A percentile compares a stretch with the other conserved stretches of the same genome.
Evolutionary conservation across 2,113 vertebrate genomes (phyloP).

Genomic region (Clarias gariepinus): DNA sequence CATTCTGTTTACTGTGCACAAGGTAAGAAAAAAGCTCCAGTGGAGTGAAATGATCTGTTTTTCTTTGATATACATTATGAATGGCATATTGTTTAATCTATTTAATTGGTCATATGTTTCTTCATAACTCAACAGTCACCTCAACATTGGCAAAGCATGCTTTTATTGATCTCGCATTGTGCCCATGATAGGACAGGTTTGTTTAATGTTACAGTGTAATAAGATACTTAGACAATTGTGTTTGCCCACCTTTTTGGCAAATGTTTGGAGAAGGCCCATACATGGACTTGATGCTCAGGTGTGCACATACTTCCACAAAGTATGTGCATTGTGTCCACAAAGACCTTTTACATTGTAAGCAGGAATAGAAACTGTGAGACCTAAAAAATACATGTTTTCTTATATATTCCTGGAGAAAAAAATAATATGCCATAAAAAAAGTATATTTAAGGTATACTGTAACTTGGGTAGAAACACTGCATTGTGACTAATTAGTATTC

Average conservation of each 20-base stretch:
- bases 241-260: too few species aligned
- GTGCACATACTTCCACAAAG: not conserved
- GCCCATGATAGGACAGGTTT: not conserved
- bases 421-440: too few species aligned
- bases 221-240: not conserved
- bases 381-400: not conserved
- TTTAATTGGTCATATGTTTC: not conserved
- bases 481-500: not conserved
- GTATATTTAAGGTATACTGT: too few species aligned
- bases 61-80: not conserved
- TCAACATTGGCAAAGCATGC: not conserved
- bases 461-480: not conserved
- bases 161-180: not conserved
- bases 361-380: not conserved
- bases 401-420: too few species aligned
- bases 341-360: not conserved
- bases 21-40: slow-evolving; percentile 74
- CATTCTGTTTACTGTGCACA: slow-evolving; percentile 85
- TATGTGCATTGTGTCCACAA: not conserved
- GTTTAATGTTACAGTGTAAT: not conserved
- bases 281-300: not conserved
- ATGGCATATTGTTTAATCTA: not conserved
- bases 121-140: not conserved
- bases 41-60: too few species aligned
- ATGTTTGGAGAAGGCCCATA: not conserved